Percentiles rank a stretch among this genome's conserved stretches.
Evolutionary conservation across 2,113 vertebrate species (phyloP).

Genomic region (Mastomys natalensis): DNA sequence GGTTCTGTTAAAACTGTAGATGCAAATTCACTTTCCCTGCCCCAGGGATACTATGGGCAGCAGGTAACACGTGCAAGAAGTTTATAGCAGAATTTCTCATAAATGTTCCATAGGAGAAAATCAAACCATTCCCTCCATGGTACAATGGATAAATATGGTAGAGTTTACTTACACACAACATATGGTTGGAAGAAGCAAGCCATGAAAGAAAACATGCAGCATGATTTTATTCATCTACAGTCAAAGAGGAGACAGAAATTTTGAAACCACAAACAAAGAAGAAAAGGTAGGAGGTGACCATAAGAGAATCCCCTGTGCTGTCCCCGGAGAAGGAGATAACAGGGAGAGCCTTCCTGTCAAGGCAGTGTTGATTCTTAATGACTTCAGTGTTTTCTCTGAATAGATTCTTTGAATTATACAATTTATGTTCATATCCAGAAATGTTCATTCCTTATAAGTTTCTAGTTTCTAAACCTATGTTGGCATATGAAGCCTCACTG

Average conservation of each 20-base stretch:
- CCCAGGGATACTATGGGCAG: background rate
- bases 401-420: conserved; percentile 17
- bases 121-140: background rate
- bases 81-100: conserved; percentile 12
- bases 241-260: conserved; percentile 2
- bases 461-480: background rate
- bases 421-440: conserved; percentile 4
- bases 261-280: conserved; percentile 23
- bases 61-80: background rate
- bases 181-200: conserved; percentile 47
- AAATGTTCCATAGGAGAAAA: background rate
- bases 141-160: background rate
- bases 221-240: conserved; percentile 54
- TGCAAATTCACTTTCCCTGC: background rate
- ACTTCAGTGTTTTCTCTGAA: background rate
- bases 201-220: conserved; percentile 23
- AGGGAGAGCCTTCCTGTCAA: too few species aligned
- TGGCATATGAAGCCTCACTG: background rate
- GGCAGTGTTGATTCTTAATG: background rate
- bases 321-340: background rate
- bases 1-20: background rate
- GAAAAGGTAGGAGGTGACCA: background rate
- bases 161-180: background rate
- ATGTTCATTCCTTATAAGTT: conserved; percentile 1
- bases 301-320: background rate